phyloP scores from a whole-genome alignment of 2,797 vertebrate species.

The Chiloscyllium punctatum region DNA sequence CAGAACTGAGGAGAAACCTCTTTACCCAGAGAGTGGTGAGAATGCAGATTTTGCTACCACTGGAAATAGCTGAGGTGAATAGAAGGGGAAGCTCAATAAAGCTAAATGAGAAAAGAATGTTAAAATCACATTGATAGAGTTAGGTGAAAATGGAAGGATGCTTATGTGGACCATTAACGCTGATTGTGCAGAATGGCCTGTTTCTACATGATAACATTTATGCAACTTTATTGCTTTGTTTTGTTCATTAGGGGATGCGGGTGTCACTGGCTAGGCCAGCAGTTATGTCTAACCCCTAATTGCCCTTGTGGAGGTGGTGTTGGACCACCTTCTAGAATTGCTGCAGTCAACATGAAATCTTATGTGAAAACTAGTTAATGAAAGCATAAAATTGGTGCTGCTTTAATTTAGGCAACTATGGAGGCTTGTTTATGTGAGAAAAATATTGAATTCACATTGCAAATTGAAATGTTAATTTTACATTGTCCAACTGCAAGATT shows the following conservation, averaged over 20 bases:
- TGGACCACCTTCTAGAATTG: too few species aligned
- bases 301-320: too few species aligned
- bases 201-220: not conserved
- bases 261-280: too few species aligned
- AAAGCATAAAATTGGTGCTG: not conserved
- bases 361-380: not conserved
- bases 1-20: not conserved
- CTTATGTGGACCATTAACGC: not conserved
- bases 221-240: not conserved
- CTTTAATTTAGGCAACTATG: not conserved
- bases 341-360: too few species aligned
- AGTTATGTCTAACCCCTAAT: too few species aligned
- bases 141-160: not conserved
- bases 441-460: too few species aligned
- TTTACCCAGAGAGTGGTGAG: not conserved
- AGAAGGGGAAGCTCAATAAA: not conserved
- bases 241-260: too few species aligned
- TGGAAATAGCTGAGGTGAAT: not conserved
- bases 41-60: not conserved
- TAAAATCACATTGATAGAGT: not conserved
- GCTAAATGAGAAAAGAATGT: not conserved
- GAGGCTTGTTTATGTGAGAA: not conserved
- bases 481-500: not conserved
- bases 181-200: not conserved
- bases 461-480: not conserved